These are phyloP conservation scores for Asarcornis scutulata DNA, from an alignment of 2,113 vertebrate species.

Conservation along the genomic window DNA sequence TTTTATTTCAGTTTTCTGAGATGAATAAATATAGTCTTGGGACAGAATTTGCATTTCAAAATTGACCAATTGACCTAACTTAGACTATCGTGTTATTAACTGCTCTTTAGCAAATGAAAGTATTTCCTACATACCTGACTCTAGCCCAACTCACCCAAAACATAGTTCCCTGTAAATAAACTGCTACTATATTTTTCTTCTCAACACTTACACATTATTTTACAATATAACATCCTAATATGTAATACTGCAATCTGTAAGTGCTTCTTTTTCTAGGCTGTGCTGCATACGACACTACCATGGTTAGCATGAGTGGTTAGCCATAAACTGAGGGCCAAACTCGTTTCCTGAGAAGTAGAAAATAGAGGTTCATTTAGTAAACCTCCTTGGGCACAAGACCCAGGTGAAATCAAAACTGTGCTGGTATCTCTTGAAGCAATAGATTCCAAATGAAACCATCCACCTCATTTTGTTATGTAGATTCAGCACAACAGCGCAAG, in stretches of 20 bases:
- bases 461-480: neutral
- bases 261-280: neutral
- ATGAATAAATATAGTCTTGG: neutral
- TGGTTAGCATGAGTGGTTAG: rapidly evolving
- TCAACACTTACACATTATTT: neutral
- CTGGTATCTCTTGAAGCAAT: neutral
- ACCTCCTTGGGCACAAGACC: neutral
- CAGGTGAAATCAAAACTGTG: neutral
- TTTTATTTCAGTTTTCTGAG: neutral
- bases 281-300: neutral
- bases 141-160: neutral
- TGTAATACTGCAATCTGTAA: neutral
- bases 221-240: neutral
- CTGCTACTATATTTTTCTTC: neutral
- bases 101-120: neutral
- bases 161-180: neutral
- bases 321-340: neutral
- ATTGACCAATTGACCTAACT: neutral
- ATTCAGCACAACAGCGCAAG: neutral
- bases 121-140: neutral
- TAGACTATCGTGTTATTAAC: neutral
- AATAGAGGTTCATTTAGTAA: neutral
- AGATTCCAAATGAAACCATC: neutral
- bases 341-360: neutral
- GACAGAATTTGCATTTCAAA: neutral